Base-by-base conservation (phyloP, 2,797 vertebrate species). In the Coranthus polyacanthus region DNA sequence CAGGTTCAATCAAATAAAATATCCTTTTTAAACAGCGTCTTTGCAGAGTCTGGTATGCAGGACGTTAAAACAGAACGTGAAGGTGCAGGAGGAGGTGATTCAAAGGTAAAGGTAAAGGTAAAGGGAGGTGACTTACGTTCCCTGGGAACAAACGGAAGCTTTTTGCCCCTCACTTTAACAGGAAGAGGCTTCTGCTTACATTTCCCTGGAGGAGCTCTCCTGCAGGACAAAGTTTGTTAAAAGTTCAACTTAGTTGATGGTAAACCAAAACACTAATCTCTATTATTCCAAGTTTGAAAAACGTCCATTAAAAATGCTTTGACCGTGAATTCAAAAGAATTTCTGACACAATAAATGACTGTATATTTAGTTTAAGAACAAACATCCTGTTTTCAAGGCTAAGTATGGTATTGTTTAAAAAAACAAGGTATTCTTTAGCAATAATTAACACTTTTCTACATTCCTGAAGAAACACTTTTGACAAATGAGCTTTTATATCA, bases 161-260 rank as follows among this genome's bases (percentile, higher is more conserved):
- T 46, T 85, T 95, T 95, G 36, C 93, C 95, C 32, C 79, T 94
- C 77, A 93, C 93, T 91, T 93, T 94, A 72, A 96, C 93, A 0
- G 88, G 90, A 62, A 92, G 67, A 3, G 90, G 88, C 55, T 94
- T 94, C 52, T 92, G 88, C 86, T 92, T 94, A 80, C 96, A 96
- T 68, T 96, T 96, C 26, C 94, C 94, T 12, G 95, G 95, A 20
- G 94, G 92, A 61, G 94, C 95, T 86, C 94, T 88, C 92, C 95
- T 96, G 79, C 44, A 92, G 83, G 54, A 34, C 41, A 6, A 16
- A 39, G 10, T n/a, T n/a, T n/a, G n/a, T n/a, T n/a, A n/a, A n/a
- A 16, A 16, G 9, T 43, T 41, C 1, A 12, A 17, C 21, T n/a
- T 6, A n/a, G 34, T 2, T 3, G 26, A 16, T 20, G 1, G 13